Evolutionary conservation across 2,888 invertebrate genomes (phyloP).

Genomic region (Villa cingulata): DNA sequence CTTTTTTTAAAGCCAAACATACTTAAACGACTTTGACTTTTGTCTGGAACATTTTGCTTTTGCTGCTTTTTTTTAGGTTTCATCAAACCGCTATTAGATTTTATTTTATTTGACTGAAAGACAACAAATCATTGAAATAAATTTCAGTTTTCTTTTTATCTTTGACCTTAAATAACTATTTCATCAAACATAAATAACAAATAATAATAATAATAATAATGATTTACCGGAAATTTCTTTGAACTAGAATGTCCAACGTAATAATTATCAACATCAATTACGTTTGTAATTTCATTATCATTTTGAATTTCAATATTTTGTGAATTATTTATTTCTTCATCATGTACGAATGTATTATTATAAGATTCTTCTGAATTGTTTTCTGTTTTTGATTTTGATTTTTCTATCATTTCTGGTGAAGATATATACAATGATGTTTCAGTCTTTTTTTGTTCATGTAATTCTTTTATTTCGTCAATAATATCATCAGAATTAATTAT

Average conservation of each 20-base stretch:
- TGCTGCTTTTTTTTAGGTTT: constrained; percentile 12
- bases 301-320: too few relatives aligned
- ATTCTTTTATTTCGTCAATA: not conserved
- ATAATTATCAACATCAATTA: too few relatives aligned
- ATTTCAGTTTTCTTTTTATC: too few relatives aligned
- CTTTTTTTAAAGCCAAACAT: constrained; percentile 54
- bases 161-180: too few relatives aligned
- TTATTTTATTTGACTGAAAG: too few relatives aligned
- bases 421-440: constrained; percentile 4
- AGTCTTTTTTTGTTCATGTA: not conserved
- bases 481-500: not conserved
- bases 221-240: too few relatives aligned
- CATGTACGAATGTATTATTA: constrained; percentile 9
- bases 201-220: too few relatives aligned
- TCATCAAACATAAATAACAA: too few relatives aligned
- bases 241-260: too few relatives aligned
- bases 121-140: too few relatives aligned
- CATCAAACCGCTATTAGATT: not conserved
- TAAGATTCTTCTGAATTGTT: too few relatives aligned
- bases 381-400: constrained; percentile 24
- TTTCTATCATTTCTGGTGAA: constrained; percentile 13
- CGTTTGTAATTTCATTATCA: constrained; percentile 12
- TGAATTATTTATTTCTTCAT: too few relatives aligned
- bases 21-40: constrained; percentile 46
- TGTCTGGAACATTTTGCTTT: not conserved